Evolutionary conservation across 2,888 invertebrate genomes (phyloP), one percentile per base, ranked within the genome.

Genomic region (Troglohyphantes excavatus): DNA sequence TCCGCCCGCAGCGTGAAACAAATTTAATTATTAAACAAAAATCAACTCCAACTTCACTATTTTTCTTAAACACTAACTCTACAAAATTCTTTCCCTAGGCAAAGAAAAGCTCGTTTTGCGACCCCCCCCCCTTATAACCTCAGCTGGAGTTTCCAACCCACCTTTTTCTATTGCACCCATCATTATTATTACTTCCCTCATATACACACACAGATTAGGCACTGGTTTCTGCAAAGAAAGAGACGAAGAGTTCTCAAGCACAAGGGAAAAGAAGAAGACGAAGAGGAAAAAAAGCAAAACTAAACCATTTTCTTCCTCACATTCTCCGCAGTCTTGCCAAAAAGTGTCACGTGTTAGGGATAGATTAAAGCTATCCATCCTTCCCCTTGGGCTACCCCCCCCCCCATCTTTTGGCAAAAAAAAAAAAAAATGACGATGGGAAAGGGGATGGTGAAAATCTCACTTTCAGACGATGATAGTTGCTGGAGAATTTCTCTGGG

Each of bases 281-380:
- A 83, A 29, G 26, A 5, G 6, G 21, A 21, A 26, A 33, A n/a
- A n/a, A n/a, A n/a, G n/a, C n/a, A n/a, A 78, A 63, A 78, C n/a
- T n/a, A n/a, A n/a, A n/a, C n/a, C n/a, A n/a, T n/a, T n/a, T n/a
- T 75, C 39, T 61, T 29, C 33, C 59, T 23, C 26, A 26, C 83
- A 83, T 83, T 83, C 83, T 83, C 63, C 43, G 83, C 84, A 76
- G 65, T 53, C 67, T 84, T 84, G 65, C 75, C 84, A 75, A 84
- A 75, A 84, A 75, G 75, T 84, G 84, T 84, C 84, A 75, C 84
- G 75, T 75, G 75, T 75, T 27, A 11, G 27, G 75, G 84, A 84
- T 84, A 84, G 84, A 84, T 84, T 84, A 84, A 84, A 84, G 84
- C 84, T 73, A 73, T 83, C 83, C 83, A 73, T 82, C 65, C 65